These are phyloP conservation scores for Falcaria lacertinaria DNA, from an alignment of 2,888 invertebrate genomes.

Conservation along the genomic window DNA sequence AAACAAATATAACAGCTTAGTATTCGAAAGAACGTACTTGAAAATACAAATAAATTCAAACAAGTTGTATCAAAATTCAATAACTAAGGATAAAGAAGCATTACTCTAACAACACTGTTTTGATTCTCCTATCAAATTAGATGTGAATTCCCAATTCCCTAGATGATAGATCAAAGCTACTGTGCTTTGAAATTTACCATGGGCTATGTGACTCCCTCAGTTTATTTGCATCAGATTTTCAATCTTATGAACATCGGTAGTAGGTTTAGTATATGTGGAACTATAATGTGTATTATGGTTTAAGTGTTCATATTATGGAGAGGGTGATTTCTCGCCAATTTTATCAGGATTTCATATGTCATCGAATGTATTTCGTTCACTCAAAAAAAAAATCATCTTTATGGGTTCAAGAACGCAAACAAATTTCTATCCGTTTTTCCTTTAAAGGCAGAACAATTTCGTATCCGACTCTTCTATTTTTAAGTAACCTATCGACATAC, in stretches of 20 bases:
- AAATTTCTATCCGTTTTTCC: no score
- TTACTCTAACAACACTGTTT: slow-evolving; percentile 26
- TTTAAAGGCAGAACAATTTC: no score
- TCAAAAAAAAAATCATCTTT: no score
- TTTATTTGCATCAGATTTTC: not conserved
- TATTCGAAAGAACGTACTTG: no score
- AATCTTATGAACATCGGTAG: not conserved
- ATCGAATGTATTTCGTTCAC: slow-evolving; percentile 9
- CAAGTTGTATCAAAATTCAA: slow-evolving; percentile 5
- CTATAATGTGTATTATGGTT: not conserved
- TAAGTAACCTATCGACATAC: no score
- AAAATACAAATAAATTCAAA: no score
- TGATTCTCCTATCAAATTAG: slow-evolving; percentile 50
- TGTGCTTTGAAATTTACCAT: slow-evolving; percentile 7
- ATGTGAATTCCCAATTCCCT: slow-evolving; percentile 42
- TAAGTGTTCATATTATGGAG: not conserved
- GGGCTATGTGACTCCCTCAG: not conserved
- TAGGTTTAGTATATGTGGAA: not conserved
- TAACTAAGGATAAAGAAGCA: slow-evolving; percentile 7
- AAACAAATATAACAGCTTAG: no score
- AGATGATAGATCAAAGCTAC: slow-evolving; percentile 47
- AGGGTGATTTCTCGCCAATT: slow-evolving; percentile 14
- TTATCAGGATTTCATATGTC: slow-evolving; percentile 11
- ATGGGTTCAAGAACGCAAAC: no score
- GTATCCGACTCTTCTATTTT: no score